Conservation (phyloP, 2,888 invertebrate genomes). For the Iphiclides podalirius region DNA sequence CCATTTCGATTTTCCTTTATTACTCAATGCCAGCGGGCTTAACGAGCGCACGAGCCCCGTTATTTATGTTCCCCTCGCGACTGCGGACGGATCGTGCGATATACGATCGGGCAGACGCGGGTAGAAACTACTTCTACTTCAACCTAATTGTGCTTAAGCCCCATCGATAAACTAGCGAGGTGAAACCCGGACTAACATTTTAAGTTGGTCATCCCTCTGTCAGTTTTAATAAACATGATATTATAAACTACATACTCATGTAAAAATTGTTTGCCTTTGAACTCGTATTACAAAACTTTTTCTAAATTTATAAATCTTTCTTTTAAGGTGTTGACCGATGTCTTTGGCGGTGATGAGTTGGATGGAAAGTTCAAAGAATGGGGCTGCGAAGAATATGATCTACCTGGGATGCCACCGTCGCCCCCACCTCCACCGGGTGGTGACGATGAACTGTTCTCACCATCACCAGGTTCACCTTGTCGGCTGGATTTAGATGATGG, state of each 20-base stretch:
- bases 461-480: slow-evolving; percentile 84
- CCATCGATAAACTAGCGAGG: slow-evolving; percentile 58
- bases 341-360: slow-evolving; percentile 82
- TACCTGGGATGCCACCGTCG: slow-evolving; percentile 86
- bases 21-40: slow-evolving; percentile 77
- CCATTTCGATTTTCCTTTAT: slow-evolving; percentile 80
- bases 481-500: slow-evolving; percentile 80
- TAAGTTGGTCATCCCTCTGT: too few species aligned
- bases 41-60: slow-evolving; percentile 75
- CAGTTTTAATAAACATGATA: too few species aligned
- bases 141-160: slow-evolving; percentile 74
- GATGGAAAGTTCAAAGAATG: slow-evolving; percentile 75
- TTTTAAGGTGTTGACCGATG: slow-evolving; percentile 87
- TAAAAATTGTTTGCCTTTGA: too few species aligned
- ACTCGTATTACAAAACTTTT: too few species aligned
- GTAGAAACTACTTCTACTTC: slow-evolving; percentile 63
- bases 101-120: slow-evolving; percentile 65
- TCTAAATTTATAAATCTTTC: too few species aligned
- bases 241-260: too few species aligned
- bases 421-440: slow-evolving; percentile 88
- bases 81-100: slow-evolving; percentile 74
- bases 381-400: slow-evolving; percentile 86
- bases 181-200: slow-evolving; percentile 51
- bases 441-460: slow-evolving; percentile 92
- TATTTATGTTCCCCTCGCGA: slow-evolving; percentile 79